Conservation (phyloP, 2,113 vertebrate genomes). For the Pollimyrus isidori region DNA sequence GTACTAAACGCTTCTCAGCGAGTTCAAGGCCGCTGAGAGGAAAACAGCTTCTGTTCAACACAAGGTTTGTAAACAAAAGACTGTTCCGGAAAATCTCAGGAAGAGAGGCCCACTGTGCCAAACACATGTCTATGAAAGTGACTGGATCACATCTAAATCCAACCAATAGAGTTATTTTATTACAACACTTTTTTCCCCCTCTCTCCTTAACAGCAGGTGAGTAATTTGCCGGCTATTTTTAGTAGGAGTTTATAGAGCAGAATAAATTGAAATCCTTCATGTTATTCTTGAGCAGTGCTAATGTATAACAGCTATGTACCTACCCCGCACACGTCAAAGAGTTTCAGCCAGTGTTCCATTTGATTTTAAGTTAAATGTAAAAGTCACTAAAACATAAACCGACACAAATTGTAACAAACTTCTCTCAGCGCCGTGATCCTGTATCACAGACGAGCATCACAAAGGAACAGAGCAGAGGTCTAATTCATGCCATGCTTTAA, state of each 20-base stretch:
- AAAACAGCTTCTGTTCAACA: not conserved
- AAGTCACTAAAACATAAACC: not conserved
- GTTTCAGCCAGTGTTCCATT: not conserved
- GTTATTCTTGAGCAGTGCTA: not conserved
- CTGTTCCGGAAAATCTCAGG: not conserved
- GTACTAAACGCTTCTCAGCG: not conserved
- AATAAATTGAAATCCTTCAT: slow-evolving; percentile 10
- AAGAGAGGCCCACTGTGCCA: not conserved
- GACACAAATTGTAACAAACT: not conserved
- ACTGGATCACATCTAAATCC: slow-evolving; percentile 8
- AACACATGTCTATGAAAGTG: not conserved
- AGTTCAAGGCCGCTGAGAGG: not conserved
- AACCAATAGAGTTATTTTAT: not conserved
- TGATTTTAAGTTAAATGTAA: not conserved
- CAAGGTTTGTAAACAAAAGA: not conserved
- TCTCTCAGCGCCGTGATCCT: not conserved
- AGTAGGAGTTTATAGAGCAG: slow-evolving; percentile 12
- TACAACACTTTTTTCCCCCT: not conserved
- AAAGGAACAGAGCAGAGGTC: not conserved
- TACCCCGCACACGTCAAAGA: not conserved
- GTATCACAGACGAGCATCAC: not conserved
- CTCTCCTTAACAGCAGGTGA: not conserved
- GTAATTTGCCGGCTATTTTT: slow-evolving; percentile 2
- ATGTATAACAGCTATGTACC: not conserved
- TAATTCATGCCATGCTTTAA: not conserved